Percentiles rank a stretch among this genome's conserved stretches.
phyloP scores from a whole-genome alignment of 2,797 vertebrate species.

The Lagocephalus sceleratus region DNA sequence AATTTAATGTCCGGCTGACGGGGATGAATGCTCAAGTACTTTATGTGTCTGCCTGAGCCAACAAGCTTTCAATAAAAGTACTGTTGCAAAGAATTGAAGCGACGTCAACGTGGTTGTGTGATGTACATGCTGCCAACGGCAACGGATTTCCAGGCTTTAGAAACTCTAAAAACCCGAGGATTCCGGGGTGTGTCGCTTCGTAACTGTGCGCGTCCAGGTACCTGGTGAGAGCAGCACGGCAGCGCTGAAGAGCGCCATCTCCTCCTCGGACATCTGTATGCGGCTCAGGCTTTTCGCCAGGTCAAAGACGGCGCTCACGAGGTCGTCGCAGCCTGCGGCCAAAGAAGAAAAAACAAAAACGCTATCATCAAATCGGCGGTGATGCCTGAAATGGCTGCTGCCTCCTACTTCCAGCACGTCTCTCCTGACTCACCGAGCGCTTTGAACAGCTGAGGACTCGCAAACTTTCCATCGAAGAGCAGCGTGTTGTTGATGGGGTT shows the following conservation, averaged over 20 bases:
- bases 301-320: slow-evolving; percentile 83
- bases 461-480: slow-evolving; percentile 88
- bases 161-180: too few relatives aligned
- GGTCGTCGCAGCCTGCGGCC: slow-evolving; percentile 85
- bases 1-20: neutral
- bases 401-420: neutral
- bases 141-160: too few relatives aligned
- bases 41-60: neutral
- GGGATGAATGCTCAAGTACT: neutral
- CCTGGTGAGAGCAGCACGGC: slow-evolving; percentile 87
- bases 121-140: too few relatives aligned
- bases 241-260: slow-evolving; percentile 87
- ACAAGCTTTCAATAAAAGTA: neutral
- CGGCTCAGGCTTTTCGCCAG: slow-evolving; percentile 84
- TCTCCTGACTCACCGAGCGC: slow-evolving; percentile 81
- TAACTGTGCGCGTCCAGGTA: slow-evolving; percentile 30
- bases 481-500: slow-evolving; percentile 88
- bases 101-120: neutral
- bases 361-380: slow-evolving; percentile 2
- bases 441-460: slow-evolving; percentile 84
- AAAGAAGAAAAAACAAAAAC: neutral
- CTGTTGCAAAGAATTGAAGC: neutral
- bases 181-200: too few relatives aligned
- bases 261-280: slow-evolving; percentile 86
- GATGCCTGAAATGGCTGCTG: neutral